phyloP scores from a whole-genome alignment of 1,140 invertebrate genomes.

The Drosophila suzukii region DNA sequence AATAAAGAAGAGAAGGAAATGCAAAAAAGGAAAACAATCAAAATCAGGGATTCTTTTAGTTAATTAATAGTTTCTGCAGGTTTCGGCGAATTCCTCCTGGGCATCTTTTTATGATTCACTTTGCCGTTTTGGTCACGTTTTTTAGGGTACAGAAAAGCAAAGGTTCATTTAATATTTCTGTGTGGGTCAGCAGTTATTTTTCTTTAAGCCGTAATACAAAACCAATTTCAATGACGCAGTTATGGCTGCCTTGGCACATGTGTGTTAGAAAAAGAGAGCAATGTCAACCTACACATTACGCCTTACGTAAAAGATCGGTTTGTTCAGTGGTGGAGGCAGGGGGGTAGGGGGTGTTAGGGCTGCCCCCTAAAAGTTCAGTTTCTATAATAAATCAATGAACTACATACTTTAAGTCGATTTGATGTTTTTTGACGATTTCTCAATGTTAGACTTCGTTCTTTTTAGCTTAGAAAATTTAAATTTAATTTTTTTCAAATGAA shows the following conservation, averaged over 20 bases:
- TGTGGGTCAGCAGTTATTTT: slow-evolving; percentile 19
- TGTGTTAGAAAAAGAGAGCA: slow-evolving; percentile 29
- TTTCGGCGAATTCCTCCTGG: slow-evolving; percentile 7
- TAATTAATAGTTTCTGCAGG: slow-evolving; percentile 40
- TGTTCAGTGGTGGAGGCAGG: neutral
- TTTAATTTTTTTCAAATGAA: too few species aligned
- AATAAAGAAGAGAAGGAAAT: slow-evolving; percentile 35
- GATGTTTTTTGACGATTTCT: too few species aligned
- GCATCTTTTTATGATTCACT: slow-evolving; percentile 25
- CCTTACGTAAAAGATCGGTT: slow-evolving; percentile 45
- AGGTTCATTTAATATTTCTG: slow-evolving; percentile 12
- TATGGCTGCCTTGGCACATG: slow-evolving; percentile 17
- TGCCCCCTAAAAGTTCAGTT: neutral
- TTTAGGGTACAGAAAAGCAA: slow-evolving; percentile 11
- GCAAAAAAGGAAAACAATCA: slow-evolving; percentile 38
- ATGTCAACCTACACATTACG: slow-evolving; percentile 31
- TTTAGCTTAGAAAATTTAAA: too few species aligned
- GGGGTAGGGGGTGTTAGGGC: too few species aligned
- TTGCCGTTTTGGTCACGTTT: slow-evolving; percentile 7
- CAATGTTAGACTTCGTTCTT: too few species aligned
- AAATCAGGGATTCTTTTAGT: slow-evolving; percentile 10
- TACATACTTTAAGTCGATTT: too few species aligned
- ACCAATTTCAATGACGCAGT: slow-evolving; percentile 52
- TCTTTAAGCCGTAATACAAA: slow-evolving; percentile 18
- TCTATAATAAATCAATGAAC: neutral